Base-by-base conservation (phyloP, 2,797 vertebrate genomes). In the Pipistrellus pygmaeus region DNA sequence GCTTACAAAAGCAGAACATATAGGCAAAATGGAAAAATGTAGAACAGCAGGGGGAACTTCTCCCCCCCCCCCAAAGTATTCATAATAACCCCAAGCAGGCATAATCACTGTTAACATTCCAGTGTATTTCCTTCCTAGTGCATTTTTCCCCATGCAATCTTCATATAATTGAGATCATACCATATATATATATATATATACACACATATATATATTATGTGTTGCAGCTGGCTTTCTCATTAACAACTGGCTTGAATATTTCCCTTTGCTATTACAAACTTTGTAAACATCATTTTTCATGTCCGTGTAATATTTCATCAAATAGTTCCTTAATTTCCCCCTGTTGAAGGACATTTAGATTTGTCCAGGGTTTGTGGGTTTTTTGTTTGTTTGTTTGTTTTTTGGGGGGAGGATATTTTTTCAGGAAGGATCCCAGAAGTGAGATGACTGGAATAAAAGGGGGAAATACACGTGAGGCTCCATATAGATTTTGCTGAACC, bases 1-100 rank as follows among this genome's bases (percentile, higher is more conserved):
- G 90, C 71, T 93, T 92, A 91, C 66, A 92, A 88, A 88, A 84
- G 95, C 91, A 94, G 96, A 92, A 71, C 94, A 93, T 27, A 83
- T 46, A 96, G 96, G 38, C 90, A 96, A 90, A 87, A 85, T 84
- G 91, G 55, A 72, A 95, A 92, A 94, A 93, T 80, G 62, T 10
- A 92, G 82, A 95, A 80, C 92, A 93, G 90, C 57, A 71, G 93
- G 90, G 55, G 88, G 93, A 95, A 72, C 32, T 5, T 17, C 1
- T 81, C 78, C 44, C 44, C 44, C 44, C 1, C 85, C 78, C 51
- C 53, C 23, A 85, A 92, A 78, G 46, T 81, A 73, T 41, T 53
- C 64, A 84, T 89, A 88, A 76, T 84, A 85, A 95, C 60, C 72
- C 48, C 44, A 87, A 88, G 51, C 88, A 85, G 69, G 64, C 66